Evolutionary conservation across 2,113 vertebrate genomes (phyloP).

Genomic region (Neodontobutis hainanensis): DNA sequence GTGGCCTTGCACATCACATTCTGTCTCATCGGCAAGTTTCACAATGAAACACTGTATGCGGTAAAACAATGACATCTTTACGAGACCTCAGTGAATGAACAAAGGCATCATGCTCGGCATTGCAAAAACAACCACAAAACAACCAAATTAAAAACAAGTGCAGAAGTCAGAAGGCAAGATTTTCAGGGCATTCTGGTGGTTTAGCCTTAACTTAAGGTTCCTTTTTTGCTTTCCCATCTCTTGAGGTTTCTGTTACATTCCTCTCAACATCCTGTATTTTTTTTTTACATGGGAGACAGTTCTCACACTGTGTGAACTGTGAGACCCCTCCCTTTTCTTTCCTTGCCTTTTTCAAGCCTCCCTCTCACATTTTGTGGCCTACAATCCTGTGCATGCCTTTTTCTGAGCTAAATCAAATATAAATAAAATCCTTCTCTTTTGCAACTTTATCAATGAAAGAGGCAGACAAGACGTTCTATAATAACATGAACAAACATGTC

Average conservation of each 20-base stretch:
- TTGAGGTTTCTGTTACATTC: constrained; percentile 69
- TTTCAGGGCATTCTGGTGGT: constrained; percentile 57
- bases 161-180: constrained; percentile 37
- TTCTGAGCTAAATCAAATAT: constrained; percentile 13
- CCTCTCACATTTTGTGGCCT: constrained; percentile 30
- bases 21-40: constrained; percentile 52
- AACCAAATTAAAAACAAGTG: constrained; percentile 52
- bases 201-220: constrained; percentile 48
- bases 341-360: constrained; percentile 19
- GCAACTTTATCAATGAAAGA: neutral
- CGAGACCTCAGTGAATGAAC: constrained; percentile 68
- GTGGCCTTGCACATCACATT: constrained; percentile 25
- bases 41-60: constrained; percentile 69
- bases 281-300: constrained; percentile 62
- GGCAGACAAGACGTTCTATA: constrained; percentile 1
- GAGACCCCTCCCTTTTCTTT: constrained; percentile 42
- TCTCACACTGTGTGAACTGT: constrained; percentile 71
- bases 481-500: constrained; percentile 17
- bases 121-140: constrained; percentile 66
- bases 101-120: constrained; percentile 65
- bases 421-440: neutral
- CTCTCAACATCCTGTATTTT: constrained; percentile 69
- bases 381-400: constrained; percentile 18
- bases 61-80: constrained; percentile 74
- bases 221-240: constrained; percentile 57